Conservation (phyloP, 1,140 invertebrate genomes). For the Kradibia gibbosae region DNA sequence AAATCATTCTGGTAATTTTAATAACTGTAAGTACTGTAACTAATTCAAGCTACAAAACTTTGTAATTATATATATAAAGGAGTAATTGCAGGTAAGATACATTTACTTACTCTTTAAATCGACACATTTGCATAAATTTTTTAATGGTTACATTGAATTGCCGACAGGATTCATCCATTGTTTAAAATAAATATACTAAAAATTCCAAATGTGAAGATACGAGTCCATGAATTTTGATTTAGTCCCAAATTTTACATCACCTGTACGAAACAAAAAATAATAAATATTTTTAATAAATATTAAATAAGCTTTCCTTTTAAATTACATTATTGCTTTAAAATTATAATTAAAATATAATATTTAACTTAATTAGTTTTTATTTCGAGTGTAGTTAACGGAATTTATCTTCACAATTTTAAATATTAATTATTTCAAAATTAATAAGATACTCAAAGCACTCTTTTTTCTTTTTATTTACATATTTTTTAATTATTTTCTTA, state of each 20-base stretch:
- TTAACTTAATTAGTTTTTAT: too few species aligned
- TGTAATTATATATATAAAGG: neutral
- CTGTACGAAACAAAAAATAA: conserved; percentile 21
- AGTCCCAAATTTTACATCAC: neutral
- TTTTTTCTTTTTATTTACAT: neutral
- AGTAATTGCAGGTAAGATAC: conserved; percentile 28
- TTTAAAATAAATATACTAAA: conserved; percentile 24
- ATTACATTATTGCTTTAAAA: conserved; percentile 11
- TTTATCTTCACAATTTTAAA: neutral
- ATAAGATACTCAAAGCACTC: neutral
- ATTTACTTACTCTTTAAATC: conserved; percentile 69
- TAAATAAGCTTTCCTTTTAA: neutral
- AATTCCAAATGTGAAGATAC: neutral
- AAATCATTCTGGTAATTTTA: neutral
- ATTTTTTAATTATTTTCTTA: too few species aligned
- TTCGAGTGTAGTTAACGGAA: neutral
- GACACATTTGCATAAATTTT: conserved; percentile 65
- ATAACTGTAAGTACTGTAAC: neutral
- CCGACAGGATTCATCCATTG: conserved; percentile 65
- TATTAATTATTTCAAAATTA: neutral
- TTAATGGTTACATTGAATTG: conserved; percentile 65
- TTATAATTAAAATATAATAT: too few species aligned
- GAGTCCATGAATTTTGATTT: neutral
- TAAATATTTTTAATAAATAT: neutral
- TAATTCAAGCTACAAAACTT: neutral